A percentile compares a stretch with the other conserved stretches of the same genome.
These are phyloP conservation scores for Abscondita cerata DNA, from an alignment of 2,888 invertebrate species.

Conservation along the genomic window DNA sequence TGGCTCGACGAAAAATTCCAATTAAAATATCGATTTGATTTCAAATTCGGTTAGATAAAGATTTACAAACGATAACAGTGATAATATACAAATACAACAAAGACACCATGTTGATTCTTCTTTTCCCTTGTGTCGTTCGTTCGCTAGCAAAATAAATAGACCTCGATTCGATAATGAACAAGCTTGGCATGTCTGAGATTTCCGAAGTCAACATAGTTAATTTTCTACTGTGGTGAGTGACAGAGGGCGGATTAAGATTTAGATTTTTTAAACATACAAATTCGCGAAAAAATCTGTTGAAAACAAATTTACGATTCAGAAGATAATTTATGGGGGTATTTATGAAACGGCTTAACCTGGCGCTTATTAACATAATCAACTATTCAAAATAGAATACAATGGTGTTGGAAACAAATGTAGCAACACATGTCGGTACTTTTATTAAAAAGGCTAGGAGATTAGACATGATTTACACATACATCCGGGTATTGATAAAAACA, in stretches of 20 bases:
- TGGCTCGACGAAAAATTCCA: background rate
- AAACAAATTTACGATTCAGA: background rate
- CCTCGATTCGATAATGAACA: slow-evolving; percentile 40
- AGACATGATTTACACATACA: slow-evolving; percentile 21
- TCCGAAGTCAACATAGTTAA: slow-evolving; percentile 40
- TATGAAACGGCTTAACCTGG: slow-evolving; percentile 2
- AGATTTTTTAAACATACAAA: slow-evolving; percentile 38
- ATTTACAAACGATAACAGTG: slow-evolving; percentile 1
- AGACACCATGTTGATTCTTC: slow-evolving; percentile 27
- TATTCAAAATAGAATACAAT: slow-evolving; percentile 7
- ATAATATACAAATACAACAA: slow-evolving; percentile 14
- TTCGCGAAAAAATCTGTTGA: slow-evolving; percentile 41
- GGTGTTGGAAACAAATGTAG: slow-evolving; percentile 5
- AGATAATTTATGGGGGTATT: slow-evolving; percentile 3
- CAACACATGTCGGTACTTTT: slow-evolving; percentile 18
- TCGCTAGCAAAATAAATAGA: slow-evolving; percentile 40
- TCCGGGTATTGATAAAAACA: slow-evolving; percentile 27
- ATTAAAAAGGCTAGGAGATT: slow-evolving; percentile 17
- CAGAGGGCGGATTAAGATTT: slow-evolving; percentile 40
- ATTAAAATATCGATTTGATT: background rate
- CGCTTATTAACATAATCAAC: slow-evolving; percentile 7
- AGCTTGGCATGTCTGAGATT: slow-evolving; percentile 39
- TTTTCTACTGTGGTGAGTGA: slow-evolving; percentile 40
- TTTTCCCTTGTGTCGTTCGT: slow-evolving; percentile 28
- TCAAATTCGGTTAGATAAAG: too few relatives aligned